Percentiles rank a stretch among this genome's conserved stretches.
Evolutionary conservation across 35 echinoderm and acorn worm genomes (phyloP).

Genomic region (Lytechinus pictus): DNA sequence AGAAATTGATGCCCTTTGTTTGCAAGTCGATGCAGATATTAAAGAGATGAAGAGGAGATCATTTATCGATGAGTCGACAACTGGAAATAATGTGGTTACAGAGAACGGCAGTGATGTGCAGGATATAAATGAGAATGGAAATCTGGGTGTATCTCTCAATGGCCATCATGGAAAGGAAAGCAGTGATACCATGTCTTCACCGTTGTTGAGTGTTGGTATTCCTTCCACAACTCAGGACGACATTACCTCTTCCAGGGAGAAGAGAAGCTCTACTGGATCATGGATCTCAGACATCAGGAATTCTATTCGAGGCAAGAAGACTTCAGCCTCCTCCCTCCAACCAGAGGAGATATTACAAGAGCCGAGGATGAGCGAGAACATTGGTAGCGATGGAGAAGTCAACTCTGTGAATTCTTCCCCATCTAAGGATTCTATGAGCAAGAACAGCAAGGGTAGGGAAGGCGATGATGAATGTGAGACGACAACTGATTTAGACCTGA

Average conservation of each 20-base stretch:
- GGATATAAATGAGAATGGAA: not conserved
- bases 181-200: not conserved
- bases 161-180: not conserved
- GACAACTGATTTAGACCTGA: not conserved
- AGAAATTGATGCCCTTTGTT: slow-evolving; percentile 20
- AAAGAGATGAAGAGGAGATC: slow-evolving; percentile 40
- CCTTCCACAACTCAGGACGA: not conserved
- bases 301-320: not conserved
- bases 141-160: not conserved
- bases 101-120: not conserved
- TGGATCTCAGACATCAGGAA: not conserved
- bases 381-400: slow-evolving; percentile 31
- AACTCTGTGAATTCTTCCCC: slow-evolving; percentile 21
- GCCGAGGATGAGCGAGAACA: not conserved
- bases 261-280: not conserved
- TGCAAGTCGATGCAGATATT: slow-evolving; percentile 36
- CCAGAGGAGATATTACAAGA: not conserved
- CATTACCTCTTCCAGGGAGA: not conserved
- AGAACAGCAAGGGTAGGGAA: slow-evolving; percentile 22
- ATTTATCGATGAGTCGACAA: not conserved
- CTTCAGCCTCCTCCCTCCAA: not conserved
- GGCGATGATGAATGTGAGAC: slow-evolving; percentile 27
- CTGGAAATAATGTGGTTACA: not conserved
- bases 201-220: not conserved
- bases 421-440: not conserved